These are phyloP conservation scores for Nasua narica DNA, from an alignment of 2,797 vertebrate species.

Conservation along the genomic window DNA sequence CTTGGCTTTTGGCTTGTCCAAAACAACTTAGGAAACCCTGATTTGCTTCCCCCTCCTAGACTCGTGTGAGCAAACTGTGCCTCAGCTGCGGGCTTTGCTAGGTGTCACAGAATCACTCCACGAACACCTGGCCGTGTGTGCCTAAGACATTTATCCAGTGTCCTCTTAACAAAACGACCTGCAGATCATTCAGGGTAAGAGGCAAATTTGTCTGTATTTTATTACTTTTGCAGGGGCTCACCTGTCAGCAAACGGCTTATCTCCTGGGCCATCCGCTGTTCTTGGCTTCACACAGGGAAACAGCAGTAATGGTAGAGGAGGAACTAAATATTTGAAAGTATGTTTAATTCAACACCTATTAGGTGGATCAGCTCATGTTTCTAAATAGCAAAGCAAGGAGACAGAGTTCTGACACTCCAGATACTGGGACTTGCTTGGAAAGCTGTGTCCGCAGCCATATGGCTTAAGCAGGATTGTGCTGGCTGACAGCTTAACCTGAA, in stretches of 20 bases:
- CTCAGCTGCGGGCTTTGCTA: constrained; percentile 57
- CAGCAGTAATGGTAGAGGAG: neutral
- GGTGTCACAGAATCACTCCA: constrained; percentile 61
- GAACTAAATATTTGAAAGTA: neutral
- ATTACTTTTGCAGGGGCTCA: constrained; percentile 25
- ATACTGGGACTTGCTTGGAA: neutral
- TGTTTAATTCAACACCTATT: neutral
- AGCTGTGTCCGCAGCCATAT: neutral
- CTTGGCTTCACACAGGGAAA: neutral
- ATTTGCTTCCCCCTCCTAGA: constrained; percentile 50
- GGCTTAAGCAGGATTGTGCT: neutral
- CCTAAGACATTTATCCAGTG: constrained; percentile 40
- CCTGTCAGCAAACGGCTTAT: neutral
- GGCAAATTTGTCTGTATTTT: constrained; percentile 44
- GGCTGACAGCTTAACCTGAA: neutral
- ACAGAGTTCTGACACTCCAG: neutral
- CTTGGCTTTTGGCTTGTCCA: constrained; percentile 62
- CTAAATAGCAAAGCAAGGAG: neutral
- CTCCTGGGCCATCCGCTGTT: neutral
- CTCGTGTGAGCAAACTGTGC: constrained; percentile 33
- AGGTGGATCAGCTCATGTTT: neutral
- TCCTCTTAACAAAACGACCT: constrained; percentile 43
- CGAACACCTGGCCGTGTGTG: constrained; percentile 59
- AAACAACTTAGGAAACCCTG: constrained; percentile 54
- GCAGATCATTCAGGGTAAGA: constrained; percentile 35